Evolutionary conservation across 1,140 invertebrate genomes (phyloP).

Genomic region (Rhopalosiphum maidis): DNA sequence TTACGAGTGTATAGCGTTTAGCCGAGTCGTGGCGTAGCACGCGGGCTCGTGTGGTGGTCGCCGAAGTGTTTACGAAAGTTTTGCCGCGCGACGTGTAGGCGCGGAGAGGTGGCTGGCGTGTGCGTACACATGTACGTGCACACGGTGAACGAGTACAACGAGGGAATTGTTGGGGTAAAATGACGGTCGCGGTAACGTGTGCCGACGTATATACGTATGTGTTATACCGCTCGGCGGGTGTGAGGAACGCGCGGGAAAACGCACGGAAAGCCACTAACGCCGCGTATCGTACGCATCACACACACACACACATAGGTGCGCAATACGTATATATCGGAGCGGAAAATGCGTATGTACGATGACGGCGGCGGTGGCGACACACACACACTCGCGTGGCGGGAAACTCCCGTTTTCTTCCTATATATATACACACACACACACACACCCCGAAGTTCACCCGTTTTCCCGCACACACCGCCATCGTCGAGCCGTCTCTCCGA

Average conservation of each 20-base stretch:
- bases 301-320: too few species aligned
- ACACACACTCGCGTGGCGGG: slow-evolving; percentile 14
- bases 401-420: slow-evolving; percentile 3
- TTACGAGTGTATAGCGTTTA: not conserved
- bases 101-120: not conserved
- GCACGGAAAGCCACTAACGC: not conserved
- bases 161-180: slow-evolving; percentile 52
- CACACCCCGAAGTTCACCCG: not conserved
- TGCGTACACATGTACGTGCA: not conserved
- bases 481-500: not conserved
- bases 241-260: slow-evolving; percentile 40
- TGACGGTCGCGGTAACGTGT: not conserved
- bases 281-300: not conserved
- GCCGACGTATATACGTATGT: not conserved
- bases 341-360: not conserved
- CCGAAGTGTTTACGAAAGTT: not conserved
- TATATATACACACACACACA: not conserved
- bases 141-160: not conserved
- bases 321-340: not conserved
- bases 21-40: not conserved
- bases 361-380: not conserved
- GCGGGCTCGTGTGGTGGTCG: not conserved
- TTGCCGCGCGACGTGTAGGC: not conserved
- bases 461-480: too few species aligned
- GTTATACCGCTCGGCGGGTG: too few species aligned